These are phyloP conservation scores for Monopis laevigella DNA, from an alignment of 2,888 invertebrate genomes.

Conservation along the genomic window DNA sequence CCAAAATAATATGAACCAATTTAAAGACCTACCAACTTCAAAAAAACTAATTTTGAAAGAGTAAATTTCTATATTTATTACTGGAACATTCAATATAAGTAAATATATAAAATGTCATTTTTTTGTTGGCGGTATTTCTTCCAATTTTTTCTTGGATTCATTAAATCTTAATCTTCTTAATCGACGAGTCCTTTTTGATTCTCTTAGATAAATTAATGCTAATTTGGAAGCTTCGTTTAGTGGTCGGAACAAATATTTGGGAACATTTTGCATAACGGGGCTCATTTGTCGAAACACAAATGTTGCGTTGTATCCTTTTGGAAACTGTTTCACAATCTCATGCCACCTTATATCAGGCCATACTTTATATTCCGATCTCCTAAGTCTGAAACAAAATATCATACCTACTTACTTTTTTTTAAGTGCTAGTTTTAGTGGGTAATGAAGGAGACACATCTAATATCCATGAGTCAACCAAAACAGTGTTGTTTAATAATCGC, in stretches of 20 bases:
- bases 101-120: too few relatives aligned
- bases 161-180: constrained; percentile 7
- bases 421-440: too few relatives aligned
- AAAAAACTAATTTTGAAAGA: too few relatives aligned
- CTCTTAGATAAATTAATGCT: not conserved
- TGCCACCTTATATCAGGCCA: constrained; percentile 53
- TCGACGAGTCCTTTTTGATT: not conserved
- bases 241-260: constrained; percentile 28
- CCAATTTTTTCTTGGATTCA: constrained; percentile 4
- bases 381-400: constrained; percentile 34
- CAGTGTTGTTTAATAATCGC: too few relatives aligned
- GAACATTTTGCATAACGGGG: constrained; percentile 20
- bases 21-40: too few relatives aligned
- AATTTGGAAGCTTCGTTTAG: constrained; percentile 25
- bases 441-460: too few relatives aligned
- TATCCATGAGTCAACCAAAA: too few relatives aligned
- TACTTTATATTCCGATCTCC: constrained; percentile 30
- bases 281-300: constrained; percentile 32
- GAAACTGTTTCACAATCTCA: constrained; percentile 33
- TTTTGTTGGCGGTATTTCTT: too few relatives aligned
- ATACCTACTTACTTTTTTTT: too few relatives aligned
- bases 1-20: too few relatives aligned
- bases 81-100: too few relatives aligned
- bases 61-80: too few relatives aligned
- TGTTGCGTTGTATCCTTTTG: constrained; percentile 37